Evolutionary conservation across 1,140 invertebrate genomes (phyloP).

Genomic region (Drosophila lacteicornis): DNA sequence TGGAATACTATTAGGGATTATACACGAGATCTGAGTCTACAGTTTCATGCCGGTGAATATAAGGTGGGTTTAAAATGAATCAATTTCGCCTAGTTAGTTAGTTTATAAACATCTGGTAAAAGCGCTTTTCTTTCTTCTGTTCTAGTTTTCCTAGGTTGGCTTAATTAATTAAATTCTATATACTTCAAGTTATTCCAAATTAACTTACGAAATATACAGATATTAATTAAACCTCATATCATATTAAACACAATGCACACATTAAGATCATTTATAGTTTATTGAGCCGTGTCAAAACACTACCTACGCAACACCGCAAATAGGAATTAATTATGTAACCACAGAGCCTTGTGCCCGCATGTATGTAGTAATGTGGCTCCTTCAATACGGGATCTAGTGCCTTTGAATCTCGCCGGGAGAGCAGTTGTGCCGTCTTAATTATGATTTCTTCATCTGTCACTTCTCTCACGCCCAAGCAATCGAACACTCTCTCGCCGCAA

Average conservation of each 20-base stretch:
- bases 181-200: neutral
- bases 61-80: no score
- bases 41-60: no score
- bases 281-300: neutral
- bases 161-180: no score
- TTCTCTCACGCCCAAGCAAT: slow-evolving; percentile 53
- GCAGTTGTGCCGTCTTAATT: slow-evolving; percentile 33
- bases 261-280: neutral
- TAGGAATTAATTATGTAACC: slow-evolving; percentile 23
- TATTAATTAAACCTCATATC: neutral
- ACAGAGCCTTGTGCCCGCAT: slow-evolving; percentile 6
- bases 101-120: no score
- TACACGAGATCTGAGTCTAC: no score
- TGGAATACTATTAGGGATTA: neutral
- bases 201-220: neutral
- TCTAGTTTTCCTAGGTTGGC: no score
- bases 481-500: slow-evolving; percentile 42
- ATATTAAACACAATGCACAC: neutral
- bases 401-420: neutral
- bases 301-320: slow-evolving; percentile 4
- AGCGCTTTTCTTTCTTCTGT: no score
- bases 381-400: slow-evolving; percentile 6
- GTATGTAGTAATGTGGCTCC: neutral
- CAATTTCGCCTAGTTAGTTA: no score
- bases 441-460: slow-evolving; percentile 52